Evolutionary conservation across 2,113 vertebrate species (phyloP).

Genomic region (Leuciscus idus): DNA sequence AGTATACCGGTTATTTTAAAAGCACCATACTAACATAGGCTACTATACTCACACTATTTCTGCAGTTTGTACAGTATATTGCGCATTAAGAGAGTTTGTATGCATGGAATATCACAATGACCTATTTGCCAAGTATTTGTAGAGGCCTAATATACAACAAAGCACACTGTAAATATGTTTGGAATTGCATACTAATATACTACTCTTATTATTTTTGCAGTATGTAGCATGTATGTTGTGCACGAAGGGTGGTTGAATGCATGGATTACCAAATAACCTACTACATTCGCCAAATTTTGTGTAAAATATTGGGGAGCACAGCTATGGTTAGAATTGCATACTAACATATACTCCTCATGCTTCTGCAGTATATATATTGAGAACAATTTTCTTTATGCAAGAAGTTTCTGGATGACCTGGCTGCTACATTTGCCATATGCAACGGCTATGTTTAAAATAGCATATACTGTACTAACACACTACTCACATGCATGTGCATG

Average conservation of each 20-base stretch:
- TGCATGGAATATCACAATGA: not conserved
- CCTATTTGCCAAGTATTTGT: not conserved
- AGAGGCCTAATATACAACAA: not conserved
- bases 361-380: not conserved
- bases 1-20: not conserved
- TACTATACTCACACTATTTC: not conserved
- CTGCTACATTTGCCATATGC: not conserved
- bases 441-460: not conserved
- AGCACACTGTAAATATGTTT: not conserved
- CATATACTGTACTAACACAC: not conserved
- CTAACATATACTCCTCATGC: not conserved
- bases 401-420: not conserved
- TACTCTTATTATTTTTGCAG: not conserved
- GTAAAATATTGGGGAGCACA: not conserved
- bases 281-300: not conserved
- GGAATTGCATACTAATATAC: not conserved
- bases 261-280: not conserved
- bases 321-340: not conserved
- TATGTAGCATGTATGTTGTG: not conserved
- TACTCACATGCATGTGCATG: not conserved
- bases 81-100: not conserved
- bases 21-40: not conserved
- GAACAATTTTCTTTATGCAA: not conserved
- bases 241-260: not conserved
- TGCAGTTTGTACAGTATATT: not conserved